Evolutionary conservation across 2,888 invertebrate genomes (phyloP).

Genomic region (Galeruca laticollis): DNA sequence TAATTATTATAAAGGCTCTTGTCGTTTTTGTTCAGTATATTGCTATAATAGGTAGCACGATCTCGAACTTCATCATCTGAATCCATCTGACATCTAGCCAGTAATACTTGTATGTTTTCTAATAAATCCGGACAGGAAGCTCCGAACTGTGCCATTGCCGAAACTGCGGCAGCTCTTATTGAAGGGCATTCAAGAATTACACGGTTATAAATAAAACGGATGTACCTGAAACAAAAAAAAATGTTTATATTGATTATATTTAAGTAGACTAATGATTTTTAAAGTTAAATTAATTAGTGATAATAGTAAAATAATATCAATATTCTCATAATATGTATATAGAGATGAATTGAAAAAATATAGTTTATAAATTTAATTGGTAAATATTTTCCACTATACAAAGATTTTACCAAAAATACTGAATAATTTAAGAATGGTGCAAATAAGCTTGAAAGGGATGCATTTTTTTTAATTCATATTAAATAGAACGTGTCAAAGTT

Average conservation of each 20-base stretch:
- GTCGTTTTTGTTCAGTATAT: conserved; percentile 81
- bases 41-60: conserved; percentile 95
- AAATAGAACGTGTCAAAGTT: no score
- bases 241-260: not conserved
- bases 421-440: no score
- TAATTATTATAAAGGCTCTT: conserved; percentile 80
- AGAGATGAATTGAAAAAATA: no score
- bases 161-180: conserved; percentile 96
- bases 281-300: no score
- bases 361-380: no score
- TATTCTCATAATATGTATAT: no score
- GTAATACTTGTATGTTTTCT: conserved; percentile 84
- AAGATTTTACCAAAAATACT: no score
- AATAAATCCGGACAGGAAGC: conserved; percentile 92
- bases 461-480: no score
- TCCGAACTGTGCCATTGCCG: conserved; percentile 97
- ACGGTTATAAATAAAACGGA: conserved; percentile 87
- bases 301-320: no score
- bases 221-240: conserved; percentile 70
- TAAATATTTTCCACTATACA: no score
- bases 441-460: no score
- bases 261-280: no score
- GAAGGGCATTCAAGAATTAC: conserved; percentile 97
- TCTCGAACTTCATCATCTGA: conserved; percentile 99
- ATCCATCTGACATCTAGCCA: conserved; percentile 92